Evolutionary conservation across 2,888 invertebrate genomes (phyloP).

Genomic region (Scaptomyza flava): DNA sequence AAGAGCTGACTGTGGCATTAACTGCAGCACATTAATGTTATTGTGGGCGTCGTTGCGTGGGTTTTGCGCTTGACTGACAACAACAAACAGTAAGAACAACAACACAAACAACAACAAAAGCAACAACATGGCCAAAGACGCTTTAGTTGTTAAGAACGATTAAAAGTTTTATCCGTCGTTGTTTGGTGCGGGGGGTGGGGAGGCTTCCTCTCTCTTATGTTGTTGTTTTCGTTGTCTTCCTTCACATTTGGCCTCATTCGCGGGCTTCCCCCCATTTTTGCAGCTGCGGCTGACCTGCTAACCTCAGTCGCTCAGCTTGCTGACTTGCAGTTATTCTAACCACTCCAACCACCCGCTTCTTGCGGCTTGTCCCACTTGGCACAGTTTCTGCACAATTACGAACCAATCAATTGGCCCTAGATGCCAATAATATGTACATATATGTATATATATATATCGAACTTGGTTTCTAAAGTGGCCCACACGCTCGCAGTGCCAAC

Average conservation of each 20-base stretch:
- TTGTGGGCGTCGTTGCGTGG: conserved; percentile 70
- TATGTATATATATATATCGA: conserved; percentile 48
- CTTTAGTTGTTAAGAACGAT: conserved; percentile 75
- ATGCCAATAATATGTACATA: conserved; percentile 74
- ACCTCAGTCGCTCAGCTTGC: conserved; percentile 67
- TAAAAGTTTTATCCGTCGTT: conserved; percentile 71
- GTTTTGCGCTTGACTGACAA: conserved; percentile 56
- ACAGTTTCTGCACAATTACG: conserved; percentile 74
- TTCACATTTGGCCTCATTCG: conserved; percentile 70
- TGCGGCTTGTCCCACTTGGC: conserved; percentile 61
- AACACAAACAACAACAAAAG: conserved; percentile 13
- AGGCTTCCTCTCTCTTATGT: not conserved
- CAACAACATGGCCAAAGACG: conserved; percentile 30
- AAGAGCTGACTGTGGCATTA: conserved; percentile 57
- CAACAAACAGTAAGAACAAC: conserved; percentile 28
- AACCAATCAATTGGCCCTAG: conserved; percentile 69
- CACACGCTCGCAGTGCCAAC: conserved; percentile 29
- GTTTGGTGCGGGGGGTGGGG: conserved; percentile 11
- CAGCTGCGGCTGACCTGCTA: conserved; percentile 76
- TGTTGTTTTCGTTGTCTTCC: conserved; percentile 39
- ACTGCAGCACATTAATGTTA: conserved; percentile 77
- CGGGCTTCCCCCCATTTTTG: conserved; percentile 39
- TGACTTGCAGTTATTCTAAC: conserved; percentile 40
- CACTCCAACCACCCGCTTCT: conserved; percentile 1
- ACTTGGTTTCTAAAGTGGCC: conserved; percentile 39